A percentile compares a stretch with the other conserved stretches of the same genome.
phyloP scores from a whole-genome alignment of 2,113 vertebrate species.

The Pluvianellus socialis region DNA sequence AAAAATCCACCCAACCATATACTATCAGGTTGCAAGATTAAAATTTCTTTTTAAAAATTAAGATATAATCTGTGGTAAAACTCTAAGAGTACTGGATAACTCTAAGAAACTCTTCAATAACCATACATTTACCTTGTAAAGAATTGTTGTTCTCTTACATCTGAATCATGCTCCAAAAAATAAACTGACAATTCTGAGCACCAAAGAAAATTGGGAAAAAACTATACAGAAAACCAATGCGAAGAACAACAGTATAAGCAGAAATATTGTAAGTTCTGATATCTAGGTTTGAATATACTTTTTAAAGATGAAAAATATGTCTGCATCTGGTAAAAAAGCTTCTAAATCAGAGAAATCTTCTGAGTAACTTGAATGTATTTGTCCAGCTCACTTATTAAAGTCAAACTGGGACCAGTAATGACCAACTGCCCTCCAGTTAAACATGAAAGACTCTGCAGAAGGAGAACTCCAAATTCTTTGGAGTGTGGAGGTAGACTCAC shows the following conservation, averaged over 20 bases:
- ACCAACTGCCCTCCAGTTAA: not conserved
- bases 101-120: not conserved
- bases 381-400: not conserved
- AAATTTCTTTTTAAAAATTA: not conserved
- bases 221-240: not conserved
- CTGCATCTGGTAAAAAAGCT: not conserved
- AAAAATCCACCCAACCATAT: no score
- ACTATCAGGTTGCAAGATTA: not conserved
- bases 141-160: not conserved
- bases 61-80: not conserved
- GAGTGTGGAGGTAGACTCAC: not conserved
- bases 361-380: not conserved
- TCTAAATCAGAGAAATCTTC: not conserved
- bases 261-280: not conserved
- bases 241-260: not conserved
- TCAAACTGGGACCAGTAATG: not conserved
- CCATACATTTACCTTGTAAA: not conserved
- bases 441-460: not conserved
- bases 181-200: not conserved
- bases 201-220: not conserved
- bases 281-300: not conserved
- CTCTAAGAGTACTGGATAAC: not conserved
- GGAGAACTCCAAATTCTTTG: not conserved
- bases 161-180: not conserved
- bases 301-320: not conserved